Percentiles rank a stretch among this genome's conserved stretches.
These are phyloP conservation scores for Zygaena filipendulae DNA, from an alignment of 2,888 invertebrate species.

Conservation along the genomic window DNA sequence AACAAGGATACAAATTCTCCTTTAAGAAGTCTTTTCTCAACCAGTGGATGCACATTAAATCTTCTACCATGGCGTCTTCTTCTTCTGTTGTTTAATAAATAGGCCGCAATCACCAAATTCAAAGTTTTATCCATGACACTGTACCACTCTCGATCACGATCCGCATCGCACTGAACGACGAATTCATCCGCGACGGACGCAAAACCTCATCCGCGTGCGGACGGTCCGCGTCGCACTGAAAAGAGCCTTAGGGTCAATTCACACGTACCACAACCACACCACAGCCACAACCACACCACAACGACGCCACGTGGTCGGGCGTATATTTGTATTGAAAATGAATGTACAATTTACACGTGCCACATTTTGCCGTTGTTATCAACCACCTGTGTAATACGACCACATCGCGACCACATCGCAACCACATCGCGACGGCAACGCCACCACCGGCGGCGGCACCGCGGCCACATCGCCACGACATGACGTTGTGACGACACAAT, in stretches of 20 bases:
- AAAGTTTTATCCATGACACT: slow-evolving; percentile 5
- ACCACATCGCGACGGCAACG: slow-evolving; percentile 15
- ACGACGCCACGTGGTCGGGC: too few relatives aligned
- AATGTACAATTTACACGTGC: too few relatives aligned
- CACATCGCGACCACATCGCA: too few relatives aligned
- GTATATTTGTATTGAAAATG: too few relatives aligned
- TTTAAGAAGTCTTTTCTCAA: slow-evolving; percentile 7
- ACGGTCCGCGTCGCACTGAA: slow-evolving; percentile 9
- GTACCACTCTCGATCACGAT: slow-evolving; percentile 7
- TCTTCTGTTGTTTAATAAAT: too few relatives aligned
- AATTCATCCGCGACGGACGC: slow-evolving; percentile 8
- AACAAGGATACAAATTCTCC: slow-evolving; percentile 4
- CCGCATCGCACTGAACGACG: slow-evolving; percentile 9
- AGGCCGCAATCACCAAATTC: slow-evolving; percentile 8
- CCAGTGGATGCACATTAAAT: slow-evolving; percentile 7
- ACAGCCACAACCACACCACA: too few relatives aligned
- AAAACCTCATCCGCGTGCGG: slow-evolving; percentile 7
- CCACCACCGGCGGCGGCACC: slow-evolving; percentile 15
- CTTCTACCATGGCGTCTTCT: slow-evolving; percentile 3
- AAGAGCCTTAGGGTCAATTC: too few relatives aligned
- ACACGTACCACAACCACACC: too few relatives aligned
- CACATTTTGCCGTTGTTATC: too few relatives aligned
- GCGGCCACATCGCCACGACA: too few relatives aligned
- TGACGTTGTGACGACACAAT: too few relatives aligned
- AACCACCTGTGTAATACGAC: too few relatives aligned